These are phyloP conservation scores for Taenaris catops DNA, from an alignment of 2,888 invertebrate genomes.

Conservation along the genomic window DNA sequence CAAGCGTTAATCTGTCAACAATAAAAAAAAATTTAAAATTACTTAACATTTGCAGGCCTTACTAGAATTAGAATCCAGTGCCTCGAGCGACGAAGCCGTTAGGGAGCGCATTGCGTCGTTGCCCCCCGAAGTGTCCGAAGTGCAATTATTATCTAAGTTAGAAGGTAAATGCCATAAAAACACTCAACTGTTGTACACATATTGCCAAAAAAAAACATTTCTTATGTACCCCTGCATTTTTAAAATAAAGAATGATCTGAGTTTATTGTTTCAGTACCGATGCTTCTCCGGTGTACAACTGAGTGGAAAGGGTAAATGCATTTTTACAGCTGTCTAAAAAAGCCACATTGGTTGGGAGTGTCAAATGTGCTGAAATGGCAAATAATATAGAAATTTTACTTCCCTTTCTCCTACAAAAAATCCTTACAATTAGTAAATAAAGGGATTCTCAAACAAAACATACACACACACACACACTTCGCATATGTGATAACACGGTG, in stretches of 20 bases:
- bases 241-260: slow-evolving; percentile 27
- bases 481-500: too few species aligned
- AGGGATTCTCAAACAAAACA: too few species aligned
- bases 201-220: slow-evolving; percentile 19
- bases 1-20: too few species aligned
- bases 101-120: slow-evolving; percentile 95
- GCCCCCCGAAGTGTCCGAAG: slow-evolving; percentile 96
- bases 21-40: too few species aligned
- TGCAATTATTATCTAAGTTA: slow-evolving; percentile 90
- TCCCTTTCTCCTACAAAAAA: too few species aligned
- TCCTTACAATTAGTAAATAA: too few species aligned
- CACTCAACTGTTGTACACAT: slow-evolving; percentile 11
- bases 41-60: slow-evolving; percentile 68
- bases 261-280: slow-evolving; percentile 28
- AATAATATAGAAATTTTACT: too few species aligned
- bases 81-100: slow-evolving; percentile 96
- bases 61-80: slow-evolving; percentile 94
- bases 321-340: too few species aligned
- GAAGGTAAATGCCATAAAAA: slow-evolving; percentile 79
- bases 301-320: too few species aligned
- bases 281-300: slow-evolving; percentile 10
- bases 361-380: too few species aligned
- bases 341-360: too few species aligned
- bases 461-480: too few species aligned
- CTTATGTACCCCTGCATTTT: slow-evolving; percentile 20